Percentiles rank a stretch among this genome's conserved stretches.
These are phyloP conservation scores for Silurus asotus DNA, from an alignment of 2,113 vertebrate species.

Conservation along the genomic window DNA sequence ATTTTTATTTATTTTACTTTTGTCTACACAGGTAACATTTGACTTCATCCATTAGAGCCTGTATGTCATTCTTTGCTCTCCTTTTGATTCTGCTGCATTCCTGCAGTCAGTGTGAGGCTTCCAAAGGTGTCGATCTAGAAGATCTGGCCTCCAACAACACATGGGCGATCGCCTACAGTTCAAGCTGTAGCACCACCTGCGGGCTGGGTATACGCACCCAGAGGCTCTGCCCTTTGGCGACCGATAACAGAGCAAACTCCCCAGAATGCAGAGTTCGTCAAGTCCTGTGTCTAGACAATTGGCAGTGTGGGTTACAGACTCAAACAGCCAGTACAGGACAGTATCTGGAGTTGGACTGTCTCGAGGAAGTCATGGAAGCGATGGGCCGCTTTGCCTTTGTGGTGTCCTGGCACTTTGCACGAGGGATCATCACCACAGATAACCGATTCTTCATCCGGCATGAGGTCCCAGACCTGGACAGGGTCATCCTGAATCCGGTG, in stretches of 20 bases:
- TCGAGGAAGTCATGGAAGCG: conserved; percentile 59
- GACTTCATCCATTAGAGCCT: not conserved
- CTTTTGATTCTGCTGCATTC: not conserved
- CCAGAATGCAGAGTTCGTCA: conserved; percentile 58
- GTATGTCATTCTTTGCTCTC: not conserved
- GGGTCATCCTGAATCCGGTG: conserved; percentile 65
- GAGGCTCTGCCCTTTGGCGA: conserved; percentile 66
- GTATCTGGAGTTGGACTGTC: conserved; percentile 74
- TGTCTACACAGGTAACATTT: not conserved
- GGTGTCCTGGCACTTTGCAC: conserved; percentile 78
- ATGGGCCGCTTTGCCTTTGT: conserved; percentile 65
- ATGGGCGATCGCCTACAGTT: conserved; percentile 60
- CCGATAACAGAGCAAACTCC: conserved; percentile 8
- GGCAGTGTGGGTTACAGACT: conserved; percentile 80
- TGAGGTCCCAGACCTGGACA: conserved; percentile 43
- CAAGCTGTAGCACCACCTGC: conserved; percentile 83
- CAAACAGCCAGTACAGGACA: conserved; percentile 64
- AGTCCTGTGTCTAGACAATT: conserved; percentile 69
- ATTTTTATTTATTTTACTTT: conserved; percentile 1
- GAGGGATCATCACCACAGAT: conserved; percentile 78
- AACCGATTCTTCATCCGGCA: conserved; percentile 72
- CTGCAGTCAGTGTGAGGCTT: not conserved
- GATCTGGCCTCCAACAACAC: conserved; percentile 48
- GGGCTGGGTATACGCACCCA: conserved; percentile 80
- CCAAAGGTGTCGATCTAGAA: conserved; percentile 7